These are phyloP conservation scores for Unio delphinus DNA, from an alignment of 2,888 invertebrate genomes.

Conservation along the genomic window DNA sequence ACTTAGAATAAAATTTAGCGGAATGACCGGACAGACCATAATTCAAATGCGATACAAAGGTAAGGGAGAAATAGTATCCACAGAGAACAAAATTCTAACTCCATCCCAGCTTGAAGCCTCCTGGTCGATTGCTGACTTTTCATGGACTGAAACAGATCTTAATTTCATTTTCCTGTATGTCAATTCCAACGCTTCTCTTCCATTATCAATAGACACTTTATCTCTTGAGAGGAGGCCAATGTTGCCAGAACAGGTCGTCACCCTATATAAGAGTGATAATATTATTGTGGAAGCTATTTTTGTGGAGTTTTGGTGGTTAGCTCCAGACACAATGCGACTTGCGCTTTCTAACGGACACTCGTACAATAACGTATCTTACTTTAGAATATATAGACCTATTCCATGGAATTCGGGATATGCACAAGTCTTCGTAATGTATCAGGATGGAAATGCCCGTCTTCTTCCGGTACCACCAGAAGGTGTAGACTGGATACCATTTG, in stretches of 20 bases:
- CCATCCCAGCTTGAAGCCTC: constrained; percentile 18
- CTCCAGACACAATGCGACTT: constrained; percentile 48
- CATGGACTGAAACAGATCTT: constrained; percentile 41
- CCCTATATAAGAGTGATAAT: constrained; percentile 39
- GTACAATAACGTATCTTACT: constrained; percentile 40
- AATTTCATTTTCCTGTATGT: constrained; percentile 38
- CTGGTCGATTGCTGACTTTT: constrained; percentile 46
- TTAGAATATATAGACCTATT: constrained; percentile 45
- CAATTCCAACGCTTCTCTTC: constrained; percentile 21
- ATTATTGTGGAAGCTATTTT: constrained; percentile 44
- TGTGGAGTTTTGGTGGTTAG: constrained; percentile 54
- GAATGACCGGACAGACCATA: constrained; percentile 17
- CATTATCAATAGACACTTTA: constrained; percentile 30
- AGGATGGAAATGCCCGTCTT: constrained; percentile 51
- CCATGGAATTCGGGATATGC: constrained; percentile 47
- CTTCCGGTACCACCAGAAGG: constrained; percentile 50
- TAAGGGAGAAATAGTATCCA: constrained; percentile 14
- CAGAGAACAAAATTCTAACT: constrained; percentile 19
- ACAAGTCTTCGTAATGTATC: constrained; percentile 52
- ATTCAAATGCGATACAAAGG: constrained; percentile 33
- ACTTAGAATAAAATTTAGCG: constrained; percentile 31
- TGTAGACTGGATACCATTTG: constrained; percentile 57
- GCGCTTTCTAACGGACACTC: constrained; percentile 27
- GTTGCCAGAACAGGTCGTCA: constrained; percentile 34
- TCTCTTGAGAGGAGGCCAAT: constrained; percentile 42